phyloP scores from a whole-genome alignment of 1,140 invertebrate genomes.

The Mycetomoellerius zeteki region DNA sequence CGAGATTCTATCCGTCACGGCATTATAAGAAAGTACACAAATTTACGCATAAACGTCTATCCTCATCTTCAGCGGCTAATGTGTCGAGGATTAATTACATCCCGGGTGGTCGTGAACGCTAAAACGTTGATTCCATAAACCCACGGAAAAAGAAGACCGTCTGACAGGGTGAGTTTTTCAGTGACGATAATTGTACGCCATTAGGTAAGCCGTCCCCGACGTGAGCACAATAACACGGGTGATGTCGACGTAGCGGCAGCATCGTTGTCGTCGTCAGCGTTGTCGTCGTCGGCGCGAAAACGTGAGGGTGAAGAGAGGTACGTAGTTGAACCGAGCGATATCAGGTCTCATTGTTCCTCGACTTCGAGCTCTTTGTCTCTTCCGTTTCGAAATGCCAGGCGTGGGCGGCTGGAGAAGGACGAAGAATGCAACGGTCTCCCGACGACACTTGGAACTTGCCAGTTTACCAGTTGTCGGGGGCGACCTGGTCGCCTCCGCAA shows the following conservation, averaged over 20 bases:
- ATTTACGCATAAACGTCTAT: conserved; percentile 38
- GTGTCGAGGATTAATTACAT: conserved; percentile 59
- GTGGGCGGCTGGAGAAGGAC: conserved; percentile 15
- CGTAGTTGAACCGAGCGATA: conserved; percentile 63
- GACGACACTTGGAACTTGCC: conserved; percentile 46
- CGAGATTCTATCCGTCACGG: conserved; percentile 14
- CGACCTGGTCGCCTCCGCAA: conserved; percentile 20
- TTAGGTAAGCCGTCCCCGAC: conserved; percentile 38
- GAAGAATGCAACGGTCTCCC: conserved; percentile 26
- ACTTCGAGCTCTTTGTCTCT: conserved; percentile 72
- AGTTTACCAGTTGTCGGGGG: conserved; percentile 26
- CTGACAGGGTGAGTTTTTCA: conserved; percentile 35
- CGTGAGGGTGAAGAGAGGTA: neutral
- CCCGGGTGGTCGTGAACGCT: neutral
- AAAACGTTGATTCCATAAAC: conserved; percentile 58
- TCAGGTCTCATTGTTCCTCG: conserved; percentile 73
- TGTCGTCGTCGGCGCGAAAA: conserved; percentile 16
- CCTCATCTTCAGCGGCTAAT: conserved; percentile 14
- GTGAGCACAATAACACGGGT: conserved; percentile 31
- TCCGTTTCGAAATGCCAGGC: conserved; percentile 69
- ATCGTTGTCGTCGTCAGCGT: conserved; percentile 9
- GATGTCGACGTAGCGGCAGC: neutral
- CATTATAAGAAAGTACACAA: conserved; percentile 35
- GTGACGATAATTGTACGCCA: conserved; percentile 53
- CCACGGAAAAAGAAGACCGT: conserved; percentile 21